Evolutionary conservation across 2,797 vertebrate genomes (phyloP), one percentile per base, ranked within the genome.

Genomic region (Sebastes matsubarae): DNA sequence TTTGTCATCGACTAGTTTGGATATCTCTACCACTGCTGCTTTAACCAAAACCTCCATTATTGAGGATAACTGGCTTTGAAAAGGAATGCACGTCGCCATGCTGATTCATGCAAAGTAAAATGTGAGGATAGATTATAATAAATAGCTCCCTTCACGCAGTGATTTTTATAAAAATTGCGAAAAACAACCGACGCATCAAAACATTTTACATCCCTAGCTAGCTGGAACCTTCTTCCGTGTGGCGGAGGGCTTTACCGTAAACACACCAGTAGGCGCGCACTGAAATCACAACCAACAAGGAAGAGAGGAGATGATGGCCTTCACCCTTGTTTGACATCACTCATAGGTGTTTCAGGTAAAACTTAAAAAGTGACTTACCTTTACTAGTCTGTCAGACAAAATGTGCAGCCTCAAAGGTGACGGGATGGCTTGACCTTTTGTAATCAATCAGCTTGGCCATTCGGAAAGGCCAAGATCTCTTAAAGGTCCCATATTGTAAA

Each of bases 11-110:
- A 96, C 94, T 77, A 96, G 93, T 84, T 94, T 94, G 82, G 94
- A 95, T 29, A 96, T 96, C 77, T 96, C 93, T 24, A 88, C 87
- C 87, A 96, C 94, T 1, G 95, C 93, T 52, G 95, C 93, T 70
- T 94, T 92, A 6, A 94, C 92, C 93, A 96, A 83, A 36, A 93
- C 93, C 91, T 96, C 96, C 96, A 96, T 94, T 38, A 96, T 93
- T 8, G 95, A 95, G 76, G 94, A 92, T 1, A 96, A 66, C 87
- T 94, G 94, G 32, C 86, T 94, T 52, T 95, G 95, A 60, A 96
- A 96, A 52, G 93, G 88, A 20, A 87, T 84, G 69, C 94, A 95
- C 86, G 92, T 92, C 87, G 94, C 93, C 95, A 95, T 95, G 79
- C 68, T 88, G 5, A 57, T 55, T 75, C 65, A 57, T 85, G 32